These are phyloP conservation scores for Eolophus roseicapilla DNA, from an alignment of 2,113 vertebrate genomes.

Conservation along the genomic window DNA sequence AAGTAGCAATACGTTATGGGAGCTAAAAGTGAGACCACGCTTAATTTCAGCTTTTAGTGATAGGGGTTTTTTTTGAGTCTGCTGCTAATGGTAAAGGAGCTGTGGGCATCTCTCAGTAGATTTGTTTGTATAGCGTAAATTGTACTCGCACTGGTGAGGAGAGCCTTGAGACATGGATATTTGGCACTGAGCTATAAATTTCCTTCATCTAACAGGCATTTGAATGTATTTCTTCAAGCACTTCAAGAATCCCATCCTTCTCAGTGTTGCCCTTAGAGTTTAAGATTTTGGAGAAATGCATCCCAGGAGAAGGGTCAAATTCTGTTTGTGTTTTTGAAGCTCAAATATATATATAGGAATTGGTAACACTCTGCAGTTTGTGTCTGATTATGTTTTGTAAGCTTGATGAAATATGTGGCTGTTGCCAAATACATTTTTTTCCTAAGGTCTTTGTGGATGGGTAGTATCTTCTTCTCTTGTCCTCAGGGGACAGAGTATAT, in stretches of 20 bases:
- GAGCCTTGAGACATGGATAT: background rate
- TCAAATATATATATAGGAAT: background rate
- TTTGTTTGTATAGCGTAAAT: slow-evolving; percentile 6
- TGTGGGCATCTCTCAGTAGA: background rate
- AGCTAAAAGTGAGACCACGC: background rate
- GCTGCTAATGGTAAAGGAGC: background rate
- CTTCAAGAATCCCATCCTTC: slow-evolving; percentile 52
- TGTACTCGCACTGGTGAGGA: background rate
- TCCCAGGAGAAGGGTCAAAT: background rate
- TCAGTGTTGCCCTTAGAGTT: background rate
- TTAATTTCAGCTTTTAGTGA: slow-evolving; percentile 3
- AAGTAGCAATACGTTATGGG: background rate
- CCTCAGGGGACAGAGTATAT: background rate
- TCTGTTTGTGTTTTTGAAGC: background rate
- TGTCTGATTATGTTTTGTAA: background rate
- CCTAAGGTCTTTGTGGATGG: background rate
- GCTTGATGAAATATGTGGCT: background rate
- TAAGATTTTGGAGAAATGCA: background rate
- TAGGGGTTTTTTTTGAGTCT: rapidly evolving
- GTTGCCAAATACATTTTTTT: background rate
- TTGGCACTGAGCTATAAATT: slow-evolving; percentile 48
- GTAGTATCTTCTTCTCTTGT: background rate
- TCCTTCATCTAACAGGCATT: background rate
- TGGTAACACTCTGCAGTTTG: background rate
- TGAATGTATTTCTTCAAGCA: background rate